Evolutionary conservation across 2,113 vertebrate species (phyloP), one percentile per base, ranked within the genome.

Genomic region (Microcebus lehilahytsara): DNA sequence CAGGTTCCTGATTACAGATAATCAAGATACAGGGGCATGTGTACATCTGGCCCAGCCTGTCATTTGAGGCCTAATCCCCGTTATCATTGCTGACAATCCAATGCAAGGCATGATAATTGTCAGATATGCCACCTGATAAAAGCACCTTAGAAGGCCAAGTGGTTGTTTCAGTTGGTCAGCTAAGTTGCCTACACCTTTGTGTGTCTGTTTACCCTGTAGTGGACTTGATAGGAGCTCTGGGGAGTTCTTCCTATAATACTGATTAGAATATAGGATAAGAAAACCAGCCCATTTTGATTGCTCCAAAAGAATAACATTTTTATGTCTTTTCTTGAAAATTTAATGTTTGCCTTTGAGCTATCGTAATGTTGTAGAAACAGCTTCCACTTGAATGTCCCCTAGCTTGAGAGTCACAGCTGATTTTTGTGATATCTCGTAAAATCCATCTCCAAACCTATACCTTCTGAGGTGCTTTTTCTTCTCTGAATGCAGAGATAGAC

Each of bases 291-390:
- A 69, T 93, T 89, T 72, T 46, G 89, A 89, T 96, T 78, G 79
- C 84, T 75, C 79, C 12, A 11, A 75, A 56, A 87, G 87, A 69
- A 77, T 84, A 96, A 67, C 46, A 79, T 83, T 92, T 79, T 95
- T 95, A 95, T 85, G 85, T 96, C 79, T 96, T 96, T 96, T 84
- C 90, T 87, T 96, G 88, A 95, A 95, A 96, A 66, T 77, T 46
- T 89, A 74, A 93, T 93, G 71, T 96, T 95, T 88, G 56, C 86
- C 96, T 95, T 83, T 96, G 69, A 97, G 92, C 87, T 81, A 56
- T 81, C 66, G 81, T 86, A 66, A 23, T 77, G n/a, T 81, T 83
- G 16, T n/a, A 87, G 75, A 91, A 89, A 74, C 30, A 87, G 75
- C 90, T 95, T 96, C 84, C 79, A 80, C 87, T 92, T 77, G 42